phyloP scores from a whole-genome alignment of 2,797 vertebrate species.

The Brotula barbata region DNA sequence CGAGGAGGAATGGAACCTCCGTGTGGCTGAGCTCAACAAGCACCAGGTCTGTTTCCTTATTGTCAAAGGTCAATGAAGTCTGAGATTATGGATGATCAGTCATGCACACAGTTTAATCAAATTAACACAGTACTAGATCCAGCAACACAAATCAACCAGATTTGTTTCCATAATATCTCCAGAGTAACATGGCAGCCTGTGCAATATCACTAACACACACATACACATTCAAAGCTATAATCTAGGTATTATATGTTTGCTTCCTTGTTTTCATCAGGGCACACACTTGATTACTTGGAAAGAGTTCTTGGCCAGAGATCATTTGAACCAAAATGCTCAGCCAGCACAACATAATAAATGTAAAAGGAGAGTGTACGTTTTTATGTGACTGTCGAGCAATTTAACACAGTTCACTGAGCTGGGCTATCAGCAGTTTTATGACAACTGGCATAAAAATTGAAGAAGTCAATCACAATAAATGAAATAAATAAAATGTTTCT shows the following conservation, averaged over 20 bases:
- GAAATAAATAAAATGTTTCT: constrained; percentile 24
- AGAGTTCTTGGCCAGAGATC: constrained; percentile 32
- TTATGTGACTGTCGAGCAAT: constrained; percentile 30
- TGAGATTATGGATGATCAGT: constrained; percentile 3
- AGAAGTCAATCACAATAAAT: constrained; percentile 21
- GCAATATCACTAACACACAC: constrained; percentile 4
- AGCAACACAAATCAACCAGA: background rate
- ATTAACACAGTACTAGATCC: background rate
- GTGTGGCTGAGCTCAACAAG: constrained; percentile 92
- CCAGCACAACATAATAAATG: constrained; percentile 24
- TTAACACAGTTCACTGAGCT: constrained; percentile 15
- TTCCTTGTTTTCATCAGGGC: background rate
- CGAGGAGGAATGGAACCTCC: constrained; percentile 91
- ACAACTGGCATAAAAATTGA: constrained; percentile 20
- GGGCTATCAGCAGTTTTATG: constrained; percentile 31
- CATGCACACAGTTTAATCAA: background rate
- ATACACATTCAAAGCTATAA: background rate
- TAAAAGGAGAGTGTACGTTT: constrained; percentile 24
- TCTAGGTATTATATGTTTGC: constrained; percentile 1
- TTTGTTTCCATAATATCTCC: background rate
- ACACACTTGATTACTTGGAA: constrained; percentile 19
- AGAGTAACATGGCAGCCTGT: background rate
- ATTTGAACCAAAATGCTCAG: constrained; percentile 33
- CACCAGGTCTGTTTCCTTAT: constrained; percentile 85
- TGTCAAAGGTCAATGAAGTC: constrained; percentile 1